Evolutionary conservation across 2,113 vertebrate species (phyloP).

Genomic region (Murina feae): DNA sequence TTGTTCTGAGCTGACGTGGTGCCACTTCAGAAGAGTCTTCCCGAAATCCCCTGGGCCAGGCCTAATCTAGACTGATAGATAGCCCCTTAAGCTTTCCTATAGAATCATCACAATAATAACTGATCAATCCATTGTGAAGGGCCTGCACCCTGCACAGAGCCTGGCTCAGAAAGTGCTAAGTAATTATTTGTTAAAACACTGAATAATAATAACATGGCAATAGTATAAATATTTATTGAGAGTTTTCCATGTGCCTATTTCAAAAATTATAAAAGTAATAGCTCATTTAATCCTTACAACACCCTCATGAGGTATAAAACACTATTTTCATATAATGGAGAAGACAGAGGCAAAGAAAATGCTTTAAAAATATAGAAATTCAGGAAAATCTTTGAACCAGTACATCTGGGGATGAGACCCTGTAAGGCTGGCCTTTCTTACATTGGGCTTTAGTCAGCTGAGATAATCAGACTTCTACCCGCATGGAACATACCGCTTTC

Average conservation of each 20-base stretch:
- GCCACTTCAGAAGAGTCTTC: not conserved
- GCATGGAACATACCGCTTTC: conserved; percentile 2
- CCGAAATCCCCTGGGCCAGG: not conserved
- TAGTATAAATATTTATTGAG: not conserved
- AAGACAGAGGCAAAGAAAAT: conserved; percentile 5
- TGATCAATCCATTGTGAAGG: not conserved
- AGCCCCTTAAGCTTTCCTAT: not conserved
- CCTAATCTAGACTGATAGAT: not conserved
- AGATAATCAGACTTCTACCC: not conserved
- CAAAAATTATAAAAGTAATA: not conserved
- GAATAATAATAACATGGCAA: not conserved
- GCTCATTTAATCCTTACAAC: not conserved
- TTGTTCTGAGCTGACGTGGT: not conserved
- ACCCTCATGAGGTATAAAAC: not conserved
- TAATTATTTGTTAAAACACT: not conserved
- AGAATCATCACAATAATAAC: not conserved
- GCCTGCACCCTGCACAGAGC: not conserved
- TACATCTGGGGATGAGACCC: conserved; percentile 55
- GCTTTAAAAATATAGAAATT: conserved; percentile 3
- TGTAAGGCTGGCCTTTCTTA: conserved; percentile 5
- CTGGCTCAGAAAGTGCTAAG: not conserved
- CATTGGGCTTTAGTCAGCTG: conserved; percentile 27
- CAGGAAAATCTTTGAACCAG: conserved; percentile 35
- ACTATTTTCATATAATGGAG: not conserved
- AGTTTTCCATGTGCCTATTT: not conserved